A percentile compares a stretch with the other conserved stretches of the same genome.
Evolutionary conservation across 92 coral and sea anemone genomes (phyloP).

Genomic region (Diadumene lineata): DNA sequence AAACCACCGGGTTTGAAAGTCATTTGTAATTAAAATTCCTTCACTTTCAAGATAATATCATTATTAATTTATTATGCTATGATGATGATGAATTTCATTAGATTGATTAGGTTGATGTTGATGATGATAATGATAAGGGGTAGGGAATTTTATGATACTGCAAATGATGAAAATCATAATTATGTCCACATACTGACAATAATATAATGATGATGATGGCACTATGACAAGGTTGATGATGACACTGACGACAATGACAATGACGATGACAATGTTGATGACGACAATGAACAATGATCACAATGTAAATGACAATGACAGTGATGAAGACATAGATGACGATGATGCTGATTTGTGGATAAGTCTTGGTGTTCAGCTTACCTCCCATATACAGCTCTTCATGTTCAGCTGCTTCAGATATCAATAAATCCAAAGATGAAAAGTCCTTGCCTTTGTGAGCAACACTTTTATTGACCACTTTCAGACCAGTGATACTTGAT

Average conservation of each 20-base stretch:
- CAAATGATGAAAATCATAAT: too few species aligned
- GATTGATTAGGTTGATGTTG: not conserved
- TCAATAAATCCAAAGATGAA: constrained; percentile 57
- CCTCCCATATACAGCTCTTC: constrained; percentile 81
- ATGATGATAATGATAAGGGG: not conserved
- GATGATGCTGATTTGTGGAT: not conserved
- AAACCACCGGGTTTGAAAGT: too few species aligned
- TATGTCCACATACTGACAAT: too few species aligned
- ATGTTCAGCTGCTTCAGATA: constrained; percentile 66
- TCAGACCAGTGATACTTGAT: constrained; percentile 23
- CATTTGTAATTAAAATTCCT: too few species aligned
- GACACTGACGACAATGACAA: too few species aligned
- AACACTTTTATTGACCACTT: constrained; percentile 31
- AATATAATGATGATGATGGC: too few species aligned
- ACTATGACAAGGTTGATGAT: too few species aligned
- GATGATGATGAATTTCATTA: too few species aligned
- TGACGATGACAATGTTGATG: not conserved
- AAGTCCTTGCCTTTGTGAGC: constrained; percentile 36
- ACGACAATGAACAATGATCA: not conserved
- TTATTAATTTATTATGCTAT: too few species aligned
- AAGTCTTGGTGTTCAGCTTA: too few species aligned
- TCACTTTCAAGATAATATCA: too few species aligned
- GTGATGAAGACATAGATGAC: not conserved
- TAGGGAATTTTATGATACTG: not conserved
- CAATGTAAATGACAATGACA: not conserved